Base-by-base conservation (phyloP, 2,113 vertebrate genomes). In the Gymnocephalus cernua region DNA sequence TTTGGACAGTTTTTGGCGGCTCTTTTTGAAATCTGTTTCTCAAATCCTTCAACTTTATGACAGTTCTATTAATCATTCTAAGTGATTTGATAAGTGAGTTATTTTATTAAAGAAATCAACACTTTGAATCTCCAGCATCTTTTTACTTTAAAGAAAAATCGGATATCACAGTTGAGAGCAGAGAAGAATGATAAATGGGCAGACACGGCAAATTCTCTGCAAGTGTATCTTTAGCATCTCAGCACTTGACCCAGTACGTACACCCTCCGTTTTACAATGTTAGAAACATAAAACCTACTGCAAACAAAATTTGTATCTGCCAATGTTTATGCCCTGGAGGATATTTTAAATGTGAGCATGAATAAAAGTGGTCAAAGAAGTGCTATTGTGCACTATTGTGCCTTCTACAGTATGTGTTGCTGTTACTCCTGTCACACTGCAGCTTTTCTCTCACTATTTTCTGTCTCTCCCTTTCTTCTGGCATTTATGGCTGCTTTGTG, bases 361-460 rank as follows among this genome's bases (percentile, higher is more conserved):
- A 32, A 64, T 41, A 18, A 50, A 73, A 67, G 64, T 61, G 25
- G 19, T 48, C 25, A 72, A 41, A 44, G 44, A 14, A 50, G 45
- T 64, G 50, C 38, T 51, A 56, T 1, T 61, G 45, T 53, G 67
- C 77, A 45, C 35, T 41, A n/a, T n/a, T n/a, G n/a, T n/a, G 32
- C 61, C 54, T 27, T 23, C 61, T 18, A 9, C n/a, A 32, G 12
- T 29, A 50, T 38, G 16, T 61, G 54, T 47, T 47, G 11, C 62
- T 63, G 25, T 41, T 45, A 21, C 51, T 48, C 11, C 45, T 84
- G 57, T 80, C 76, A 83, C 32, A 35, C 48, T 68, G 35, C 1
- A 19, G 51, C 56, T 48, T 23, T 82, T 41, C 21, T 66, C 23
- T 56, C 18, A 9, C 18, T 41, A 27, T 61, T 16, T 64, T 56